These are phyloP conservation scores for Chelonus insularis DNA, from an alignment of 1,140 invertebrate genomes.

Conservation along the genomic window DNA sequence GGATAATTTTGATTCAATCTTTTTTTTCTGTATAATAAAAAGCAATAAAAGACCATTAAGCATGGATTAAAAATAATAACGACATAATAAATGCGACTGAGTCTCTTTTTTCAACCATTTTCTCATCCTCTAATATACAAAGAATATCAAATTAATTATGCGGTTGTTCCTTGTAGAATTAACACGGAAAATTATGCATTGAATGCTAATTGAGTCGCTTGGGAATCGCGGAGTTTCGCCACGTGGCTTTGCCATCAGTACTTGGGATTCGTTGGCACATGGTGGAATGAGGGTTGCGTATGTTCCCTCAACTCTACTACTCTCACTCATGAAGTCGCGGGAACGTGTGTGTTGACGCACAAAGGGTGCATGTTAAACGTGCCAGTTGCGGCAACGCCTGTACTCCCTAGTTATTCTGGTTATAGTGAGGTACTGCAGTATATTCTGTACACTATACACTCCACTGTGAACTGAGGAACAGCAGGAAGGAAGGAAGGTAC, in stretches of 20 bases:
- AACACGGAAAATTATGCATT: slow-evolving; percentile 29
- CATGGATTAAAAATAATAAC: too few relatives aligned
- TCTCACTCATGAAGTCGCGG: neutral
- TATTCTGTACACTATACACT: neutral
- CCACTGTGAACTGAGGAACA: neutral
- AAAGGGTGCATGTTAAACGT: slow-evolving; percentile 29
- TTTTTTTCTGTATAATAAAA: too few relatives aligned
- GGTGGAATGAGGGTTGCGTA: slow-evolving; percentile 5
- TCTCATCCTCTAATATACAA: neutral
- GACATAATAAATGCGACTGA: too few relatives aligned
- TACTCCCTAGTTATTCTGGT: neutral
- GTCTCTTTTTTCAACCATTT: neutral
- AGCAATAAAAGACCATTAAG: too few relatives aligned
- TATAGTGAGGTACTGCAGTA: neutral
- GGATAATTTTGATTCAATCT: too few relatives aligned
- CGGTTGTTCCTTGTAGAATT: slow-evolving; percentile 22
- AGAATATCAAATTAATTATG: slow-evolving; percentile 27
- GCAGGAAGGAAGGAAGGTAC: neutral
- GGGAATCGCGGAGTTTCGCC: slow-evolving; percentile 20
- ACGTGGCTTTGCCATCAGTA: neutral
- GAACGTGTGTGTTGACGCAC: slow-evolving; percentile 15
- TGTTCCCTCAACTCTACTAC: neutral
- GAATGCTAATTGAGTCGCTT: slow-evolving; percentile 29
- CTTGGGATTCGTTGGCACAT: neutral
- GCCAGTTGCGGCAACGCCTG: slow-evolving; percentile 13